phyloP scores from a whole-genome alignment of 2,797 vertebrate genomes.

The Chiroxiphia lanceolata region DNA sequence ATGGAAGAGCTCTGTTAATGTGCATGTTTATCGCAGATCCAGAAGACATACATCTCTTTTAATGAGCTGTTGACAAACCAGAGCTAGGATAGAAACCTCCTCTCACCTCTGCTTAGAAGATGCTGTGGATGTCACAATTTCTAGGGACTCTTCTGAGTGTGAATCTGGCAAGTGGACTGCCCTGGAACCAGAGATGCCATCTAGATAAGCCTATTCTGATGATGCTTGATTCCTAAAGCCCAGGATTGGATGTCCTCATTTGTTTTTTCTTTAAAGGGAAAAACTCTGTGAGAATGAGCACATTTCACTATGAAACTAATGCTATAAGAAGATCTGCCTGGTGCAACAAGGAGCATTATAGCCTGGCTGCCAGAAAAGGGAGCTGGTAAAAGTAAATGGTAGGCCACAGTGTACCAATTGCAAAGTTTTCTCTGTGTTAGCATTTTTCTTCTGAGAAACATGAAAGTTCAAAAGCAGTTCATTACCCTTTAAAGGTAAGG shows the following conservation, averaged over 20 bases:
- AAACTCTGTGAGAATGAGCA: not conserved
- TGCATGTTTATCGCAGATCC: not conserved
- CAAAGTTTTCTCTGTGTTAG: not conserved
- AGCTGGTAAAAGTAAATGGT: not conserved
- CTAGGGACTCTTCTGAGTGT: not conserved
- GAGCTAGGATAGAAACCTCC: not conserved
- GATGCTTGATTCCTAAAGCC: not conserved
- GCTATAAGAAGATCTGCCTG: not conserved
- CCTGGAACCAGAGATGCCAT: not conserved
- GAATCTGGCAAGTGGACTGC: not conserved
- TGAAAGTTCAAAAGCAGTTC: not conserved
- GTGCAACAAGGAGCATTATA: not conserved
- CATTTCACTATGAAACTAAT: not conserved
- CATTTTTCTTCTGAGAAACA: not conserved
- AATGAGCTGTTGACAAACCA: not conserved
- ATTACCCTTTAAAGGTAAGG: not conserved
- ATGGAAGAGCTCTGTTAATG: not conserved
- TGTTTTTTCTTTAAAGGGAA: not conserved
- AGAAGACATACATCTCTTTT: not conserved
- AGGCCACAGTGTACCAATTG: not conserved
- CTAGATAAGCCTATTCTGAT: not conserved
- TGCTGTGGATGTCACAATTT: not conserved
- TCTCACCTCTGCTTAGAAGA: not conserved
- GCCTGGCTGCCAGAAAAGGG: not conserved
- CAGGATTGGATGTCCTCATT: not conserved